Conservation (phyloP, 2,113 vertebrate genomes). For the Cyprinus carpio region DNA sequence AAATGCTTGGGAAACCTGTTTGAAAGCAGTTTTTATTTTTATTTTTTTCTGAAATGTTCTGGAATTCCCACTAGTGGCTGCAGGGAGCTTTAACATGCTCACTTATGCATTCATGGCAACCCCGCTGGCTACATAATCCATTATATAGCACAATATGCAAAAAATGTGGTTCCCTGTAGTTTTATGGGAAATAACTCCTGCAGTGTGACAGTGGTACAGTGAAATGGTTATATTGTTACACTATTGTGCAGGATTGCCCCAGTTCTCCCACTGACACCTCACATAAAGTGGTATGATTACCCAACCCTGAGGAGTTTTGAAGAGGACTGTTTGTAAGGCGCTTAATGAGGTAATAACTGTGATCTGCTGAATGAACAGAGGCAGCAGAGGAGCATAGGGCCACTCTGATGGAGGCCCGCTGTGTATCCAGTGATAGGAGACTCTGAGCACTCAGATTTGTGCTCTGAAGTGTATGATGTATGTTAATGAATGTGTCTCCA, state of each 20-base stretch:
- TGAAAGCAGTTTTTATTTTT: background rate
- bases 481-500: conserved; percentile 16
- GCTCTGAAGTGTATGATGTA: conserved; percentile 23
- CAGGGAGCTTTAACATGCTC: conserved; percentile 5
- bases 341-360: conserved; percentile 30
- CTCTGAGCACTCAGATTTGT: background rate
- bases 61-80: background rate
- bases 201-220: conserved; percentile 3
- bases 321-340: background rate
- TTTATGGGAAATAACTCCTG: conserved; percentile 15
- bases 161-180: background rate
- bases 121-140: background rate
- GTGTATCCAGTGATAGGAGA: conserved; percentile 19
- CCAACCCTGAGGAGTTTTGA: conserved; percentile 26
- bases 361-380: conserved; percentile 21
- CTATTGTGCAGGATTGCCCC: conserved; percentile 10
- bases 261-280: conserved; percentile 35
- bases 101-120: background rate
- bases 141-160: background rate
- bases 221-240: background rate
- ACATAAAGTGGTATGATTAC: conserved; percentile 31
- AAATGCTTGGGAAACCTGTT: background rate
- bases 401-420: background rate
- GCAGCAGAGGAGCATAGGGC: background rate
- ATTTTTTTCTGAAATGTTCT: background rate